Percentiles rank a stretch among this genome's conserved stretches.
Conservation (phyloP, 2,113 vertebrate genomes). For the Cromileptes altivelis region DNA sequence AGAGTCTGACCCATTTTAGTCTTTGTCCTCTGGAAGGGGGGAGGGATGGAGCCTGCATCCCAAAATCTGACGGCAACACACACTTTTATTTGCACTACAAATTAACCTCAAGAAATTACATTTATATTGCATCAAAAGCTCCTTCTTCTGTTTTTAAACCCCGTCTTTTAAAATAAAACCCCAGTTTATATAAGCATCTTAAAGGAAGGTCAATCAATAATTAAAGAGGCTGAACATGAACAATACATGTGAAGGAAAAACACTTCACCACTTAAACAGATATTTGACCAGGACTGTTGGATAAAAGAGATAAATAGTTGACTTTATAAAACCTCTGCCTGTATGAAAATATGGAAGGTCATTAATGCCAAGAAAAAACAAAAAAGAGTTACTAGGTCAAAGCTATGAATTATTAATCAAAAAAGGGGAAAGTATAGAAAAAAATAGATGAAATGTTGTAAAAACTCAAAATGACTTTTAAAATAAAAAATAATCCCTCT, state of each 20-base stretch:
- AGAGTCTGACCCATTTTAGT: slow-evolving; percentile 82
- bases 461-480: too few species aligned
- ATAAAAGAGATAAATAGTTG: not conserved
- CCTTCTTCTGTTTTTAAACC: not conserved
- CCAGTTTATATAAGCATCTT: not conserved
- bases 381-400: too few species aligned
- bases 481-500: too few species aligned
- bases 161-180: not conserved
- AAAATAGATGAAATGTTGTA: not conserved
- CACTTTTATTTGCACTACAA: not conserved
- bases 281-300: too few species aligned
- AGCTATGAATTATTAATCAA: not conserved
- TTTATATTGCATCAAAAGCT: not conserved
- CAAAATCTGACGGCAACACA: slow-evolving; percentile 4
- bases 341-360: not conserved
- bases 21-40: slow-evolving; percentile 81
- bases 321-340: not conserved
- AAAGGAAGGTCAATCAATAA: slow-evolving; percentile 45
- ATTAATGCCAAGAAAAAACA: too few species aligned
- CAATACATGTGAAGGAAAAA: slow-evolving; percentile 5
- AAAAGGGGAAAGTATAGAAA: not conserved
- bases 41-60: slow-evolving; percentile 32
- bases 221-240: slow-evolving; percentile 25
- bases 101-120: not conserved
- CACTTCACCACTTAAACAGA: not conserved